These are phyloP conservation scores for Lytechinus variegatus DNA, from an alignment of 35 echinoderm and acorn worm species.

Conservation along the genomic window DNA sequence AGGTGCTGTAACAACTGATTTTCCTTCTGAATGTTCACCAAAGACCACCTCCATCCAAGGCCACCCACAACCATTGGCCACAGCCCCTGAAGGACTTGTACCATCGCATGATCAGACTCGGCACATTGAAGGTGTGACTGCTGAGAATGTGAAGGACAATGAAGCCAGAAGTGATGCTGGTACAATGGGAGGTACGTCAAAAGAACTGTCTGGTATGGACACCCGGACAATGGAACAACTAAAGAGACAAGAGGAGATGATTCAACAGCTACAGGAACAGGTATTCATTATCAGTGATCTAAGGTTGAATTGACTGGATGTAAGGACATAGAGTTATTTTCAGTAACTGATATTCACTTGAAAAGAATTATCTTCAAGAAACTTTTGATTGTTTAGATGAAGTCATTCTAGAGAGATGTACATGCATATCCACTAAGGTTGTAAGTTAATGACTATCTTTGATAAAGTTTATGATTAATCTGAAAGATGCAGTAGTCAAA, in stretches of 20 bases:
- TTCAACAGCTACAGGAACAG: slow-evolving; percentile 83
- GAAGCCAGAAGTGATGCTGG: background rate
- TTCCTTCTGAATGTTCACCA: background rate
- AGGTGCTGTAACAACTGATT: background rate
- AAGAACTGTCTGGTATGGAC: background rate
- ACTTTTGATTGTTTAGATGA: too few relatives aligned
- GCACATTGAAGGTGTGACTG: background rate
- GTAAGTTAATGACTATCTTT: too few relatives aligned
- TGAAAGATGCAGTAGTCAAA: too few relatives aligned
- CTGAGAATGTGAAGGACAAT: background rate
- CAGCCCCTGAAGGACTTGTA: background rate
- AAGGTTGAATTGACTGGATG: background rate
- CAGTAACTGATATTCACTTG: background rate
- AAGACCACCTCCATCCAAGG: background rate
- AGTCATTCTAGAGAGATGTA: too few relatives aligned
- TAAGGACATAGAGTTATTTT: background rate
- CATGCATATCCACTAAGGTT: too few relatives aligned
- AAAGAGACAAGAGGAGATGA: slow-evolving; percentile 87
- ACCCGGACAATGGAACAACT: slow-evolving; percentile 61
- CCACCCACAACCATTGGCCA: background rate
- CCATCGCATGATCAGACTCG: background rate
- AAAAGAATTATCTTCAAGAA: background rate
- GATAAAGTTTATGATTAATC: too few relatives aligned
- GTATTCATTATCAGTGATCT: slow-evolving; percentile 7
- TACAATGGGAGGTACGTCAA: background rate